Percentiles rank a stretch among this genome's conserved stretches.
These are phyloP conservation scores for Drymodes brunneopygia DNA, from an alignment of 2,113 vertebrate species.

Conservation along the genomic window DNA sequence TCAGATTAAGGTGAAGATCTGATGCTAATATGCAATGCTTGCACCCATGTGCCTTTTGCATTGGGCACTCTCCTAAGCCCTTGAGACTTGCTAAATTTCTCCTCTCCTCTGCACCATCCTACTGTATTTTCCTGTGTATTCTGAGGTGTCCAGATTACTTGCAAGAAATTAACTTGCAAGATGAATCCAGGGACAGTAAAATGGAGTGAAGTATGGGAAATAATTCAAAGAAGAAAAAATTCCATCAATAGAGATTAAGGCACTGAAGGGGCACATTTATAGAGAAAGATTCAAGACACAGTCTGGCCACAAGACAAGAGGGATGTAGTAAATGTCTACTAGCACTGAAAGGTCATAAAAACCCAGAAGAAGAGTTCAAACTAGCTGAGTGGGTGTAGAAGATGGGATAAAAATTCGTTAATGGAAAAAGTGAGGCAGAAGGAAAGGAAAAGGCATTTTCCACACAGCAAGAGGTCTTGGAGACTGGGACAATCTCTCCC, in stretches of 20 bases:
- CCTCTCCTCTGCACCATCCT: background rate
- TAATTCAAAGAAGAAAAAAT: background rate
- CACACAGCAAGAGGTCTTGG: background rate
- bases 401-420: background rate
- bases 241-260: background rate
- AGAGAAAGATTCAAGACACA: background rate
- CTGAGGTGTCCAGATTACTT: background rate
- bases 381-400: slow-evolving; percentile 18
- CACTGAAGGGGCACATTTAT: background rate
- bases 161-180: background rate
- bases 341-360: slow-evolving; percentile 23
- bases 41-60: background rate
- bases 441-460: slow-evolving; percentile 28
- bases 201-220: background rate
- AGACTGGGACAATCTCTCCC: background rate
- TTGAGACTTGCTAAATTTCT: background rate
- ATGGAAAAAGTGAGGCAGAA: slow-evolving; percentile 49
- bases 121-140: background rate
- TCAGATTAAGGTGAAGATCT: background rate
- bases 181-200: background rate
- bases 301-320: slow-evolving; percentile 2
- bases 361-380: background rate
- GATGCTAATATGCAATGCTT: background rate
- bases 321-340: background rate
- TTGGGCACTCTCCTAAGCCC: background rate